Evolutionary conservation across 1,140 invertebrate species (phyloP), one percentile per base, ranked within the genome.

Genomic region (Hirudo medicinalis): DNA sequence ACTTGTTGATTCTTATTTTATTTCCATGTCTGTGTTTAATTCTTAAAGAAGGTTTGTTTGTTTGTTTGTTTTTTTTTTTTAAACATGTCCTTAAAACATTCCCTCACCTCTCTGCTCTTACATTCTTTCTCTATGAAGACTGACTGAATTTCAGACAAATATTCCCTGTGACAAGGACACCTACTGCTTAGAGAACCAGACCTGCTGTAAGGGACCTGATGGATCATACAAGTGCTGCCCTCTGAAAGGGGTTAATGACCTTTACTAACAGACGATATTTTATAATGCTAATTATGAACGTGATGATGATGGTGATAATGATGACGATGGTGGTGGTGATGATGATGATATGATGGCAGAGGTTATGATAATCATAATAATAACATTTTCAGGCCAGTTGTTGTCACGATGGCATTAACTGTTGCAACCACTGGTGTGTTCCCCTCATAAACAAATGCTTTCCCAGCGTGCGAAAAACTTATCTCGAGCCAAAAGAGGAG

Each of bases 351-450:
- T 2, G 43, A 49, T 13, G 43, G 13, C 43, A 49, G 43, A 49
- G 43, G 43, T 49, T 1, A 15, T 49, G 43, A 17, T 49, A 5
- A 17, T 9, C n/a, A n/a, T n/a, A n/a, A n/a, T n/a, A n/a, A n/a
- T n/a, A n/a, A n/a, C n/a, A n/a, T 49, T 49, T 49, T 15, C 57
- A 63, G 57, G 57, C 57, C 22, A 63, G 57, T 11, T 63, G 57
- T 11, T 63, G 57, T 15, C 2, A 63, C 4, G 57, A 63, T 22
- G 57, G 57, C 57, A 63, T 25, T 6, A 9, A 32, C 11, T 63
- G 57, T 63, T 63, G 57, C 29, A 2, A 9, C 2, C 9, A n/a
- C 57, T 63, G 57, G 57, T 63, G 57, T 15, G 15, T 63, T 22
- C 57, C 57, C 3, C 4, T 25, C 13, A 63, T 63, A 11, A 63